A percentile compares a stretch with the other conserved stretches of the same genome.
Evolutionary conservation across 1,140 invertebrate genomes (phyloP).

Genomic region (Pteromalus puparum): DNA sequence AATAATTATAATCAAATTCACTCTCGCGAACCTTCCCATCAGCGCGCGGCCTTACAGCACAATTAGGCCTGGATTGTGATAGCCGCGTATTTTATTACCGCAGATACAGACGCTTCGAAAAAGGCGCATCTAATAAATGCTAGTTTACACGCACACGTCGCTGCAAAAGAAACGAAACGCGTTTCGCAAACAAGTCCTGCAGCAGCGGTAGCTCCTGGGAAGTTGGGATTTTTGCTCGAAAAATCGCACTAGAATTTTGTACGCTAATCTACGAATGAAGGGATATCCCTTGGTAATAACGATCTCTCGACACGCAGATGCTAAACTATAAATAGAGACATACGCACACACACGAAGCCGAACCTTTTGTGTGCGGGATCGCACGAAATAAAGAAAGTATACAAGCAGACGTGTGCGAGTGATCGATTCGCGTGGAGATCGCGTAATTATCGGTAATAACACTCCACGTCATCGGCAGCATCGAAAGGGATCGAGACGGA

Average conservation of each 20-base stretch:
- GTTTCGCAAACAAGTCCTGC: no score
- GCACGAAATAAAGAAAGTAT: background rate
- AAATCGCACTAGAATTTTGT: background rate
- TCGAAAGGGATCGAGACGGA: background rate
- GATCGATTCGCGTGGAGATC: constrained; percentile 23
- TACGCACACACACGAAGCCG: background rate
- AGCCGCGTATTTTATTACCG: no score
- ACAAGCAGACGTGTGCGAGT: background rate
- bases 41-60: no score
- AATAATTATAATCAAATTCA: no score
- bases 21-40: no score
- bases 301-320: background rate
- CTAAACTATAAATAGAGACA: background rate
- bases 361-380: background rate
- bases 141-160: no score
- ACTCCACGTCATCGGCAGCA: constrained; percentile 9
- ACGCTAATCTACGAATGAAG: background rate
- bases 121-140: no score
- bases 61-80: no score
- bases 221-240: background rate
- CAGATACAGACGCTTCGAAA: no score
- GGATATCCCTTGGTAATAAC: background rate
- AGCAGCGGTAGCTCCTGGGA: no score
- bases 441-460: constrained; percentile 39
- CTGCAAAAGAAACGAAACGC: no score